A percentile compares a stretch with the other conserved stretches of the same genome.
Conservation (phyloP, 2,888 invertebrate genomes). For the Lysandra coridon region DNA sequence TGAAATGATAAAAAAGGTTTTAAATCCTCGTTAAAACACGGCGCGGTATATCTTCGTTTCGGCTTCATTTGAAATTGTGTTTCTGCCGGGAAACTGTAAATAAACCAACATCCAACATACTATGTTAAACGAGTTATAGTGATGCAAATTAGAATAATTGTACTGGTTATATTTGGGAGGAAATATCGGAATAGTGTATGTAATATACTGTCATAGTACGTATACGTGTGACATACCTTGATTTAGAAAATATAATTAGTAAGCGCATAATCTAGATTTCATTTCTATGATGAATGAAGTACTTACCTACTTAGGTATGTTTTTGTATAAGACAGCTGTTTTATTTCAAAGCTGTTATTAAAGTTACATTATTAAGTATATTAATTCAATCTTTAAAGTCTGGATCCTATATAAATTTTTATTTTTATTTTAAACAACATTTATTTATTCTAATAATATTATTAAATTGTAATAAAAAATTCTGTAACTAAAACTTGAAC, state of each 20-base stretch:
- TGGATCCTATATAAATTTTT: too few relatives aligned
- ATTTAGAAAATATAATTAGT: too few relatives aligned
- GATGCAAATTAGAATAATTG: not conserved
- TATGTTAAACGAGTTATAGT: not conserved
- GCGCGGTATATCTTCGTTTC: constrained; percentile 18
- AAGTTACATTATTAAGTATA: too few relatives aligned
- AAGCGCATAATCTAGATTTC: too few relatives aligned
- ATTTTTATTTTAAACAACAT: too few relatives aligned
- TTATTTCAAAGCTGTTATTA: too few relatives aligned
- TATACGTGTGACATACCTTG: not conserved
- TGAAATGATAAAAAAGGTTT: constrained; percentile 9
- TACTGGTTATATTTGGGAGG: not conserved
- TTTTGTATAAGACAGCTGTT: too few relatives aligned
- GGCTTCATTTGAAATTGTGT: constrained; percentile 21
- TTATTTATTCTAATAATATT: not conserved
- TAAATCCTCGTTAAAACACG: constrained; percentile 12
- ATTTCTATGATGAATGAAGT: too few relatives aligned
- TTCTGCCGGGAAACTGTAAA: not conserved
- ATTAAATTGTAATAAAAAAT: not conserved
- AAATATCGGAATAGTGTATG: not conserved
- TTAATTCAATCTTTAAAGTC: too few relatives aligned
- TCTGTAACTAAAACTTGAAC: not conserved
- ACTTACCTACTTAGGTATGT: too few relatives aligned
- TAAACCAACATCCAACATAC: not conserved
- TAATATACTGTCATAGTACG: not conserved